These are phyloP conservation scores for Elanus axillaris DNA, from an alignment of 2,113 vertebrate genomes.

Conservation along the genomic window DNA sequence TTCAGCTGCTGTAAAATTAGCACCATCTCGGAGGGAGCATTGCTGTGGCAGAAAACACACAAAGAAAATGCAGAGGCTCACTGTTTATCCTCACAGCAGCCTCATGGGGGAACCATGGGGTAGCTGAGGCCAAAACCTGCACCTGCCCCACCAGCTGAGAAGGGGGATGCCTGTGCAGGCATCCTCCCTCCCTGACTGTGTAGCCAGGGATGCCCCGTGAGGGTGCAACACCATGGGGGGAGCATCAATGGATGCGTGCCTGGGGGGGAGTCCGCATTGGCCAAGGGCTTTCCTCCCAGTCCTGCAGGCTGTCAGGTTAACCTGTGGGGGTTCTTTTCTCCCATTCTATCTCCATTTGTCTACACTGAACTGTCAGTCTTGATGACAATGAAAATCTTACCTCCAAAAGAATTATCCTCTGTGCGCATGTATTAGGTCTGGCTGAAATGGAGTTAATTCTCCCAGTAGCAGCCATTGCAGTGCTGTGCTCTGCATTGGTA, in stretches of 20 bases:
- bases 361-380: rapidly evolving
- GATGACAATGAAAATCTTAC: not conserved
- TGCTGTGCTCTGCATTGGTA: no score
- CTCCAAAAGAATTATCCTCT: not conserved
- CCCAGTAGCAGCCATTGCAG: no score
- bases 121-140: not conserved
- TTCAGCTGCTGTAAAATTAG: not conserved
- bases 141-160: rapidly evolving
- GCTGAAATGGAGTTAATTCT: no score
- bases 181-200: rapidly evolving
- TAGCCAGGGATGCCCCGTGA: rapidly evolving
- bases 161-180: rapidly evolving
- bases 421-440: no score
- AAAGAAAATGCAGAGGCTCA: rapidly evolving
- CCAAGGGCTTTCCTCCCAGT: rapidly evolving
- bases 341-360: rapidly evolving
- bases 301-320: not conserved
- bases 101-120: rapidly evolving
- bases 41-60: not conserved
- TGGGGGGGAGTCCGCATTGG: not conserved
- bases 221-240: rapidly evolving
- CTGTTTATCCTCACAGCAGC: no score
- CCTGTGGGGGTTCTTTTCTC: rapidly evolving
- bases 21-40: rapidly evolving
- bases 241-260: rapidly evolving